phyloP scores from a whole-genome alignment of 2,797 vertebrate species.

The Varecia variegata region DNA sequence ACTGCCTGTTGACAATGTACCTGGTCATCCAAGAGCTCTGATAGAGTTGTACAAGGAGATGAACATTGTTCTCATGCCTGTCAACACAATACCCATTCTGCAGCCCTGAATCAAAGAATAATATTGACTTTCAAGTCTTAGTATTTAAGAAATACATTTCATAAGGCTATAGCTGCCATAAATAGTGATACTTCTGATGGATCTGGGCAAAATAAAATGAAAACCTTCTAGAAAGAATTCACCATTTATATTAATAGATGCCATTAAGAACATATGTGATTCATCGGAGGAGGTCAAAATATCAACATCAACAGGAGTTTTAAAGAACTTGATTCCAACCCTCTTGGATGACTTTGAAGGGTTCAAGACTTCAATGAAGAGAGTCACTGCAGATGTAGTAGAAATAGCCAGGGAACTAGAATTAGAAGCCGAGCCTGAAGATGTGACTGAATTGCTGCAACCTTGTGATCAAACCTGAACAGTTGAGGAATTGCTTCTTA shows the following conservation, averaged over 20 bases:
- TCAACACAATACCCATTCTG: not conserved
- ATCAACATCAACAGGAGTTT: not conserved
- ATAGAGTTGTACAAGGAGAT: not conserved
- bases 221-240: not conserved
- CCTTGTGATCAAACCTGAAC: not conserved
- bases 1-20: not conserved
- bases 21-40: not conserved
- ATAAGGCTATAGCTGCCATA: not conserved
- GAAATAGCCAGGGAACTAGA: not conserved
- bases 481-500: not conserved
- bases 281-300: too few relatives aligned
- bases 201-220: not conserved
- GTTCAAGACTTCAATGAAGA: not conserved
- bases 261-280: not conserved
- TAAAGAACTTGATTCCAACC: not conserved
- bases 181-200: not conserved
- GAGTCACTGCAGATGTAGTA: not conserved
- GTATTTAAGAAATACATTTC: not conserved
- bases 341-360: not conserved
- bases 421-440: not conserved
- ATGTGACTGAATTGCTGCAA: not conserved
- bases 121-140: not conserved
- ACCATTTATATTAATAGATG: not conserved
- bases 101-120: not conserved
- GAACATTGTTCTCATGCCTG: not conserved